These are phyloP conservation scores for Rhynchopsitta pachyrhyncha DNA, from an alignment of 2,113 vertebrate genomes.

Conservation along the genomic window DNA sequence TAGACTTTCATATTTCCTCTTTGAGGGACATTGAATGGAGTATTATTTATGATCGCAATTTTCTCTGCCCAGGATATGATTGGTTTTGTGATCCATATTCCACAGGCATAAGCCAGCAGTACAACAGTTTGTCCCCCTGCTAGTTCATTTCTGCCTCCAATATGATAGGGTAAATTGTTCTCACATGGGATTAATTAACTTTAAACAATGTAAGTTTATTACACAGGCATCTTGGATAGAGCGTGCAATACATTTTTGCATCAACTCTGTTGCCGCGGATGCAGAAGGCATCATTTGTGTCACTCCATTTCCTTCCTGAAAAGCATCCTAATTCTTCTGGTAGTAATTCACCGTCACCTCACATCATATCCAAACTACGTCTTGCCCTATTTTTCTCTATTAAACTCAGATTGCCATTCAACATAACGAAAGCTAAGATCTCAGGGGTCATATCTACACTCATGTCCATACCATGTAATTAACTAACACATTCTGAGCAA, in stretches of 20 bases:
- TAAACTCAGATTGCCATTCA: not conserved
- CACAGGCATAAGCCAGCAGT: not conserved
- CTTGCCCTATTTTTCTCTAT: not conserved
- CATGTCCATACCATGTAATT: not conserved
- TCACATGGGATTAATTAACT: slow-evolving; percentile 13
- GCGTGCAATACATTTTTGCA: not conserved
- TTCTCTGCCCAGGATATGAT: not conserved
- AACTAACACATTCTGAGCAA: not conserved
- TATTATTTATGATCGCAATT: slow-evolving; percentile 15
- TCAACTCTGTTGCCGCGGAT: not conserved
- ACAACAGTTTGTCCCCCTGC: not conserved
- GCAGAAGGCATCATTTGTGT: not conserved
- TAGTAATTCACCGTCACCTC: not conserved
- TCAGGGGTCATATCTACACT: not conserved
- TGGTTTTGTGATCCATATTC: slow-evolving; percentile 13
- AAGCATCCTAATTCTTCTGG: not conserved
- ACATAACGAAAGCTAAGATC: not conserved
- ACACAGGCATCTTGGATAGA: not conserved
- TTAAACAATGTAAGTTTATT: not conserved
- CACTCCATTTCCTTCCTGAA: not conserved
- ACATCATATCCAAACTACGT: not conserved
- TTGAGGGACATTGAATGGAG: not conserved
- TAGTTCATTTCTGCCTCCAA: slow-evolving; percentile 24
- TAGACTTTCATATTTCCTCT: not conserved
- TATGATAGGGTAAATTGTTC: not conserved